Percentiles rank a stretch among this genome's conserved stretches.
phyloP scores from a whole-genome alignment of 2,113 vertebrate species.

The Peromyscus leucopus region DNA sequence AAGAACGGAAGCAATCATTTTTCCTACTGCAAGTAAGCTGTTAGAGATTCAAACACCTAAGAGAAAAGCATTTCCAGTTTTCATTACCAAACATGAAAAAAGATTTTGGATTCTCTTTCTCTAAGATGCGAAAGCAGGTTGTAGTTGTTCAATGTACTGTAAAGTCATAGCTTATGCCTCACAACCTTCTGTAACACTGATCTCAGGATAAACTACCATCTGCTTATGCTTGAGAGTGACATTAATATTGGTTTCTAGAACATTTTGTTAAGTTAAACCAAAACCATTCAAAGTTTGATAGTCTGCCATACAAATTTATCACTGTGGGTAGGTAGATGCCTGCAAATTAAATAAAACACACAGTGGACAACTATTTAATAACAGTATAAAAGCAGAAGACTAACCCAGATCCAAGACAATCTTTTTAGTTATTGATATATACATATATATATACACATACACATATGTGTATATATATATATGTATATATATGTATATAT shows the following conservation, averaged over 20 bases:
- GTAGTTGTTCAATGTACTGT: conserved; percentile 75
- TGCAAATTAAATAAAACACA: conserved; percentile 44
- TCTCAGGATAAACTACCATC: neutral
- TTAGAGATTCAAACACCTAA: conserved; percentile 78
- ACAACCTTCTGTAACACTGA: neutral
- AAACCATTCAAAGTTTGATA: conserved; percentile 6
- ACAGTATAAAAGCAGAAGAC: conserved; percentile 71
- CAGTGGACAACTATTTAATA: conserved; percentile 61
- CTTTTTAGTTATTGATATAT: conserved; percentile 83
- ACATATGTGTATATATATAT: no score
- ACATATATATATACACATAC: neutral
- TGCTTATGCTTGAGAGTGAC: conserved; percentile 8
- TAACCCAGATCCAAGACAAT: conserved; percentile 76
- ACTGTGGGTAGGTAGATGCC: neutral
- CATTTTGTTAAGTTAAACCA: neutral
- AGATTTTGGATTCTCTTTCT: conserved; percentile 32
- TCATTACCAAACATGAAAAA: conserved; percentile 58
- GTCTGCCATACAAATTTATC: conserved; percentile 43
- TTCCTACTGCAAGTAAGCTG: conserved; percentile 64
- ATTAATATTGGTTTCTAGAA: neutral
- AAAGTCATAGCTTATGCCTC: conserved; percentile 53
- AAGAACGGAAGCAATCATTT: conserved; percentile 62
- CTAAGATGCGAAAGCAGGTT: conserved; percentile 65
- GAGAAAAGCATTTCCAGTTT: conserved; percentile 77
- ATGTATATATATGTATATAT: no score